Base-by-base conservation (phyloP, 2,113 vertebrate genomes). In the Manacus vitellinus region DNA sequence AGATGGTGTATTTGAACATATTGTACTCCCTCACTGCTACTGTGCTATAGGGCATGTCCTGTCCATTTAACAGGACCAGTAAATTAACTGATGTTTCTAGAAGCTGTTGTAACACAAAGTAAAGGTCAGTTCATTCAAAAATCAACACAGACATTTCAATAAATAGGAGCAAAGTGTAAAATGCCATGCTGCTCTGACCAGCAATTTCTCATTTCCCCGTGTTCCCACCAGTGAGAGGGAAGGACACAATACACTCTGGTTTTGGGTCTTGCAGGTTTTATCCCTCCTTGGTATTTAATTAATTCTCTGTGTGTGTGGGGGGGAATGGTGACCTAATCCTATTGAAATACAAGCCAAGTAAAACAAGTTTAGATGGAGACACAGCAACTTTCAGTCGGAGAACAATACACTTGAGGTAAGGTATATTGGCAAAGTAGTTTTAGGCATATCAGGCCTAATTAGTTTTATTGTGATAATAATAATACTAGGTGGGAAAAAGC, bases 271-370 rank as follows among this genome's bases (percentile, higher is more conserved):
- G 68, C 82, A 94, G 67, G 10, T 62, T 96, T 95, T 95, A 88
- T 92, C 71, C 51, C 27, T 76, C 68, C 67, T 83, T 46, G 81
- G 67, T 78, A 88, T 95, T 96, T 95, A 95, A 89, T 93, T 96
- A 96, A 73, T 62, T 86, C 4, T 12, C 76, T 94, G 59, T 94
- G 72, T 85, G 58, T 83, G 37, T 73, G 17, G 47, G 22, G 92
- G 77, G 66, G 78, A 94, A 93, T 59, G 44, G 62, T 96, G 95
- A 92, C 46, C 70, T 92, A 91, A 88, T 97, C 93, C 93, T 91
- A 68, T 35, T 95, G 92, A 92, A 92, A 94, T 35, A 91, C 28
- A 79, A 85, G 94, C 85, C 89, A 96, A 97, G 43, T 55, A 46
- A 96, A 96, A 89, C 89, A 94, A 56, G 31, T 77, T 80, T 44